phyloP scores from a whole-genome alignment of 2,113 vertebrate genomes.

The Brachypteracias leptosomus region DNA sequence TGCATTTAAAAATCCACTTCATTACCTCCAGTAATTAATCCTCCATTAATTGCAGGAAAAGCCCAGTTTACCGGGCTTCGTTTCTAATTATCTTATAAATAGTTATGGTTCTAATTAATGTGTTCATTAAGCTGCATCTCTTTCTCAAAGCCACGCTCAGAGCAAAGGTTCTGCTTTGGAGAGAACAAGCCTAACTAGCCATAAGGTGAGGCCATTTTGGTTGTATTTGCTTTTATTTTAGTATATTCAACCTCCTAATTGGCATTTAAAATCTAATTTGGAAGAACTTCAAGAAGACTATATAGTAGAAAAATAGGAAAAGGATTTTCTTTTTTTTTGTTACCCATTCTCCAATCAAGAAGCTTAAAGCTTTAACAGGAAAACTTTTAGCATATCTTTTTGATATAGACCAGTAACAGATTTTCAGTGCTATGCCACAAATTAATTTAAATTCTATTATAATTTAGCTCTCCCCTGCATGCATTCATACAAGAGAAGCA shows the following conservation, averaged over 20 bases:
- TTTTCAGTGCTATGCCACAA: conserved; percentile 52
- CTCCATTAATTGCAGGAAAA: conserved; percentile 99
- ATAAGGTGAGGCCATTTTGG: conserved; percentile 99
- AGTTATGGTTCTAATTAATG: conserved; percentile 99
- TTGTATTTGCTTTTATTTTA: conserved; percentile 99
- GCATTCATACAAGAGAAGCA: conserved; percentile 28
- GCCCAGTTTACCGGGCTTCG: conserved; percentile 98
- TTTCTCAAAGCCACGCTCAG: conserved; percentile 98
- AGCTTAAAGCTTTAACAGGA: conserved; percentile 74
- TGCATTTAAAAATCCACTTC: conserved; percentile 99
- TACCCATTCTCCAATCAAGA: conserved; percentile 72
- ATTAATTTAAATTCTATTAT: conserved; percentile 71
- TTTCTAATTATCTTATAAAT: conserved; percentile 99
- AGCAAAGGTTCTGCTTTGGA: conserved; percentile 96
- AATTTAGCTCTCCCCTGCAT: conserved; percentile 36
- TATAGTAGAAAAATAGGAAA: conserved; percentile 79
- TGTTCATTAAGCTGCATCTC: conserved; percentile 99
- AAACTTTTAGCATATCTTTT: conserved; percentile 76
- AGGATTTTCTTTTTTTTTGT: conserved; percentile 48
- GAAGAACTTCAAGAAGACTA: conserved; percentile 98
- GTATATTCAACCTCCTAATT: conserved; percentile 99
- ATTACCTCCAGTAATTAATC: conserved; percentile 99
- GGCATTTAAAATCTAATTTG: conserved; percentile 99
- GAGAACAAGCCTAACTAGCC: conserved; percentile 96
- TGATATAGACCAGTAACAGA: conserved; percentile 67